phyloP scores from a whole-genome alignment of 92 coral and sea anemone species.

The Parazoanthus swiftii region DNA sequence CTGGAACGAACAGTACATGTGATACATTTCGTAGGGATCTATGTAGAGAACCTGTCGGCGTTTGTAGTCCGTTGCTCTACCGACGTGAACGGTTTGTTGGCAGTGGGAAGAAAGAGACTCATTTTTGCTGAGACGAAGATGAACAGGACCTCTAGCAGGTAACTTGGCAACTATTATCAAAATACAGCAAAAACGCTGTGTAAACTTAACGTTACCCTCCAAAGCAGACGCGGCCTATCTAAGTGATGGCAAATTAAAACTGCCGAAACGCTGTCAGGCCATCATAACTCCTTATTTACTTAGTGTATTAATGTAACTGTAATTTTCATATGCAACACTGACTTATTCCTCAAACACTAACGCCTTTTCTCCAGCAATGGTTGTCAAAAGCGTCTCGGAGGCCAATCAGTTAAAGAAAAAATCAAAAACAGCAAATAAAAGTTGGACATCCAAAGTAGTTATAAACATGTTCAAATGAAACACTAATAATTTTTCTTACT shows the following conservation, averaged over 20 bases:
- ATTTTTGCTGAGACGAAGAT: slow-evolving; percentile 97
- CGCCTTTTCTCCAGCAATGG: neutral
- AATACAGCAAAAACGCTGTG: neutral
- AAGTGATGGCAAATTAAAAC: too few relatives aligned
- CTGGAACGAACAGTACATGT: too few relatives aligned
- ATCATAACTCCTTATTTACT: neutral
- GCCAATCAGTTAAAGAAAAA: neutral
- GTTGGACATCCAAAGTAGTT: neutral
- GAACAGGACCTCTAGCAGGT: slow-evolving; percentile 99
- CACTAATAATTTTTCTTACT: neutral
- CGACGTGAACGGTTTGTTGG: slow-evolving; percentile 77
- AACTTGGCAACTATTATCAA: neutral
- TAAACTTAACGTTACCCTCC: too few relatives aligned
- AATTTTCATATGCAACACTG: neutral
- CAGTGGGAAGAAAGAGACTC: slow-evolving; percentile 91
- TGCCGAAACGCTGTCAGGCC: neutral
- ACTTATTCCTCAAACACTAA: too few relatives aligned
- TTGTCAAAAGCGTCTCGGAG: neutral
- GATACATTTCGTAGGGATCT: slow-evolving; percentile 63
- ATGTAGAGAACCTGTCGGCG: slow-evolving; percentile 92
- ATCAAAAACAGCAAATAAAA: too few relatives aligned
- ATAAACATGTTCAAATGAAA: too few relatives aligned
- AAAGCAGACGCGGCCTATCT: too few relatives aligned
- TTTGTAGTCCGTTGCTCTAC: slow-evolving; percentile 90
- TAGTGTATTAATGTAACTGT: too few relatives aligned